These are phyloP conservation scores for Eupithecia subfuscata DNA, from an alignment of 2,888 invertebrate genomes.

Conservation along the genomic window DNA sequence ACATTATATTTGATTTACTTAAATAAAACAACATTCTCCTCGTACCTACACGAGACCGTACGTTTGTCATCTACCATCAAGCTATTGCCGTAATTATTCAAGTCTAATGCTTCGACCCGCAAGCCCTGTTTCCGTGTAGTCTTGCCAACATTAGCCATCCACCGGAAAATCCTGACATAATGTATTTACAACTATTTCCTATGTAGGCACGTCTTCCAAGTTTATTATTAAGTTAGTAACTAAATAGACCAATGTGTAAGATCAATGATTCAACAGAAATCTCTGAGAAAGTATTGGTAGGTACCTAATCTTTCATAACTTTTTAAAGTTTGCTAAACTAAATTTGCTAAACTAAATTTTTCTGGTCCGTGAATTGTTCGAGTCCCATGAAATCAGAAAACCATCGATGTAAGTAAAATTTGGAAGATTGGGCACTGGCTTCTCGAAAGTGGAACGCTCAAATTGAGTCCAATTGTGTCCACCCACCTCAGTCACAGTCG, in stretches of 20 bases:
- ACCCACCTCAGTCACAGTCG: no score
- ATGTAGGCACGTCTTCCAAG: not conserved
- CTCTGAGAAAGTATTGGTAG: not conserved
- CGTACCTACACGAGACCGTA: slow-evolving; percentile 38
- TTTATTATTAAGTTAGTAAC: not conserved
- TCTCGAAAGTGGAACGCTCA: no score
- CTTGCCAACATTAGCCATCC: slow-evolving; percentile 50
- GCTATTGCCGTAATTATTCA: slow-evolving; percentile 68
- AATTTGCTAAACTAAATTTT: no score
- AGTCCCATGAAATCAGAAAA: not conserved
- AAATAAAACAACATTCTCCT: slow-evolving; percentile 16
- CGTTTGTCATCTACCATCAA: slow-evolving; percentile 65
- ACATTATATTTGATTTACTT: slow-evolving; percentile 1
- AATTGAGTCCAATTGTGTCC: no score
- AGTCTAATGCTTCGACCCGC: slow-evolving; percentile 57
- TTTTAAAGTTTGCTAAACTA: no score
- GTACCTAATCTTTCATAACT: not conserved
- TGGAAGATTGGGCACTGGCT: no score
- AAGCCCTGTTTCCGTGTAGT: slow-evolving; percentile 49
- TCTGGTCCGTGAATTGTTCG: not conserved
- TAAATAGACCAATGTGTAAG: not conserved
- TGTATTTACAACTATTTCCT: slow-evolving; percentile 13
- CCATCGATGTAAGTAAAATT: no score
- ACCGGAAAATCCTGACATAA: slow-evolving; percentile 41
- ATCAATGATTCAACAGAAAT: not conserved